Evolutionary conservation across 1,140 invertebrate genomes (phyloP).

Genomic region (Macrotrachela quadricornifera): DNA sequence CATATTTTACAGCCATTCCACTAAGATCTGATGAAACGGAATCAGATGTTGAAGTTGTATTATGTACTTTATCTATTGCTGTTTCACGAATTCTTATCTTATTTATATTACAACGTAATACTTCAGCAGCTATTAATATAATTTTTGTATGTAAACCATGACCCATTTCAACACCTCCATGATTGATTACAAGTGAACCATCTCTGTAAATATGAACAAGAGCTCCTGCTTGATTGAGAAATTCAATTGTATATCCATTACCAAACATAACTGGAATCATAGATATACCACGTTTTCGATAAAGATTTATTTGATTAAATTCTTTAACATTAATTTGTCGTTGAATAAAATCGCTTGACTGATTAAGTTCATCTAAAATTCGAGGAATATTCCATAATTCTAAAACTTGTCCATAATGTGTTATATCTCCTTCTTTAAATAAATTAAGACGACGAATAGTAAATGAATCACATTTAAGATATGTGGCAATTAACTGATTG

Average conservation of each 20-base stretch:
- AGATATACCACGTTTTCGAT: slow-evolving; percentile 63
- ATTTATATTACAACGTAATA: slow-evolving; percentile 45
- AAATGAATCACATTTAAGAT: too few relatives aligned
- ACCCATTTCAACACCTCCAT: slow-evolving; percentile 83
- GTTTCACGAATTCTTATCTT: slow-evolving; percentile 71
- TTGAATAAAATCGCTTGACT: too few relatives aligned
- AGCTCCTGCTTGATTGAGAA: slow-evolving; percentile 66
- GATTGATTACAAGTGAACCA: slow-evolving; percentile 66
- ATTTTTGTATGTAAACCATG: slow-evolving; percentile 86
- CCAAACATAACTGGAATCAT: slow-evolving; percentile 74
- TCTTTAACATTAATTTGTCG: slow-evolving; percentile 38
- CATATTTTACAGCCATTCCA: slow-evolving; percentile 56
- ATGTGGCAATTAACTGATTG: too few relatives aligned
- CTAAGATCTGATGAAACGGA: slow-evolving; percentile 75
- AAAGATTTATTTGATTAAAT: slow-evolving; percentile 60
- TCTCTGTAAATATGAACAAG: slow-evolving; percentile 66
- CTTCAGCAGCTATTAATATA: slow-evolving; percentile 43
- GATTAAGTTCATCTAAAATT: slow-evolving; percentile 45
- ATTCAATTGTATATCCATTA: slow-evolving; percentile 53
- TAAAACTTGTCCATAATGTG: slow-evolving; percentile 54
- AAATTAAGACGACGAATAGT: slow-evolving; percentile 50
- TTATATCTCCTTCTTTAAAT: slow-evolving; percentile 52
- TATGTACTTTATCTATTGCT: slow-evolving; percentile 74
- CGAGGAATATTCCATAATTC: slow-evolving; percentile 53
- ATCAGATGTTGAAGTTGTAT: slow-evolving; percentile 72